These are phyloP conservation scores for Pterophyllum scalare DNA, from an alignment of 2,113 vertebrate species.

Conservation along the genomic window DNA sequence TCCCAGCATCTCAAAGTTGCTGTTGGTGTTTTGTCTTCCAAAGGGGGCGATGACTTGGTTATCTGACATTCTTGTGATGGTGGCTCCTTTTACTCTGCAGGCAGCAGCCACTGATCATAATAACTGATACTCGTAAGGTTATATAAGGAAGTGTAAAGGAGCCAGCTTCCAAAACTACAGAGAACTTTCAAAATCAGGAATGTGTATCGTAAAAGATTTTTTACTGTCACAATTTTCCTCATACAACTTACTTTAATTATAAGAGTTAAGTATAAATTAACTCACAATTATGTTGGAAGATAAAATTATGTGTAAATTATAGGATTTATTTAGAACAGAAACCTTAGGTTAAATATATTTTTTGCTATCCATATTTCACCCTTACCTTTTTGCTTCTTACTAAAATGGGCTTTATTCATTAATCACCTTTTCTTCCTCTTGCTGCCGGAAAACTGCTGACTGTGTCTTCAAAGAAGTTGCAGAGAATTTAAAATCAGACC, in stretches of 20 bases:
- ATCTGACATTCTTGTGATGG: constrained; percentile 56
- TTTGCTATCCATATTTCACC: too few species aligned
- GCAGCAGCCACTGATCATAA: not conserved
- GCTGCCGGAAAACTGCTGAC: too few species aligned
- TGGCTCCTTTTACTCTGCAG: not conserved
- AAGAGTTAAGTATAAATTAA: not conserved
- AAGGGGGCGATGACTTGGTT: constrained; percentile 27
- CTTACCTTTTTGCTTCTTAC: too few species aligned
- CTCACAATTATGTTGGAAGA: too few species aligned
- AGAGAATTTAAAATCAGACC: too few species aligned
- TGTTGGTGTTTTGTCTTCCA: constrained; percentile 63
- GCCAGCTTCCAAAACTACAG: not conserved
- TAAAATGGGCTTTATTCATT: not conserved
- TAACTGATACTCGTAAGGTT: not conserved
- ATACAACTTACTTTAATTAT: not conserved
- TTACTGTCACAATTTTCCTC: not conserved
- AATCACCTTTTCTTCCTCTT: too few species aligned
- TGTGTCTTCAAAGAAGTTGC: too few species aligned
- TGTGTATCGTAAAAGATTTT: not conserved
- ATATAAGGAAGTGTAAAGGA: not conserved
- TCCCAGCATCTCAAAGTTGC: constrained; percentile 10
- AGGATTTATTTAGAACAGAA: too few species aligned
- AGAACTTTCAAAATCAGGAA: not conserved
- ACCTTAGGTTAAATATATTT: too few species aligned
- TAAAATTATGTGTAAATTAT: too few species aligned